These are phyloP conservation scores for Acipenser ruthenus DNA, from an alignment of 2,797 vertebrate genomes.

Conservation along the genomic window DNA sequence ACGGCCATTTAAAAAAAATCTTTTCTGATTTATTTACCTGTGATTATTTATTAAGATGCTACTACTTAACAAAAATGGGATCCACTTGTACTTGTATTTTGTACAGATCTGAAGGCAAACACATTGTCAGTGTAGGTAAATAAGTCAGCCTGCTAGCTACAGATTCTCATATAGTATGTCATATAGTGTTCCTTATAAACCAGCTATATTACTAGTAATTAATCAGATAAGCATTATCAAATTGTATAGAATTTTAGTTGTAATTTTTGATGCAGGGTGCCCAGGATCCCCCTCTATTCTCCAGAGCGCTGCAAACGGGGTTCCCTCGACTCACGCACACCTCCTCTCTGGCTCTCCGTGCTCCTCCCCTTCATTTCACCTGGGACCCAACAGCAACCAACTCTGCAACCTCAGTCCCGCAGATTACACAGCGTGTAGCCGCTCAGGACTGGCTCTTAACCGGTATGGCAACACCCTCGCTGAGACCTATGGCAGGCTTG, in stretches of 20 bases:
- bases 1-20: too few relatives aligned
- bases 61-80: too few relatives aligned
- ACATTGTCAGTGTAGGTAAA: too few relatives aligned
- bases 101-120: too few relatives aligned
- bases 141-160: too few relatives aligned
- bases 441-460: conserved; percentile 81
- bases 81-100: too few relatives aligned
- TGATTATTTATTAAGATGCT: too few relatives aligned
- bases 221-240: too few relatives aligned
- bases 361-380: conserved; percentile 81
- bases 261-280: conserved; percentile 53
- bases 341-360: conserved; percentile 85
- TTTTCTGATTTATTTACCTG: too few relatives aligned
- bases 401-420: conserved; percentile 79
- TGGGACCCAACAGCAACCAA: conserved; percentile 69
- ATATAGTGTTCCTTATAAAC: too few relatives aligned
- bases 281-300: conserved; percentile 68
- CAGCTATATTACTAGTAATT: too few relatives aligned
- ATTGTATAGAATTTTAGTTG: background rate
- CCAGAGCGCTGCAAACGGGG: conserved; percentile 57
- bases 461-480: conserved; percentile 77
- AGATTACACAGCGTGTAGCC: conserved; percentile 81
- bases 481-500: conserved; percentile 74
- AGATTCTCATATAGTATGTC: too few relatives aligned
- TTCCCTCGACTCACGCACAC: conserved; percentile 73